Percentiles rank a stretch among this genome's conserved stretches.
These are phyloP conservation scores for Heliconius congener DNA, from an alignment of 1,140 invertebrate species.

Conservation along the genomic window DNA sequence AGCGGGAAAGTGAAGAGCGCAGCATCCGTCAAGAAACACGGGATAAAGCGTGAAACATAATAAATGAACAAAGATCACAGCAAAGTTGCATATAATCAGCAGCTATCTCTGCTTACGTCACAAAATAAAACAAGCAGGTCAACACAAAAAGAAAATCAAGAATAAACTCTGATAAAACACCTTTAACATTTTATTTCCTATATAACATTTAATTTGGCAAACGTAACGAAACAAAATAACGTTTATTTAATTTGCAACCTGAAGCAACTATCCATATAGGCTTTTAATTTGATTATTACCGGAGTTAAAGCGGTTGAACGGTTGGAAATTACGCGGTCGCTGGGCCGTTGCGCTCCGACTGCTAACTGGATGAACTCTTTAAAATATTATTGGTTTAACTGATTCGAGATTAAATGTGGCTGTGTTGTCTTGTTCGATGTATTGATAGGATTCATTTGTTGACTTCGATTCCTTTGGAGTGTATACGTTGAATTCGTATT, in stretches of 20 bases:
- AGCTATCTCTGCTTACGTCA: no score
- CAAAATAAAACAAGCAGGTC: no score
- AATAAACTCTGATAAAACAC: not conserved
- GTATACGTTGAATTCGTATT: no score
- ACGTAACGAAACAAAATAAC: not conserved
- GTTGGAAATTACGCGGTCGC: slow-evolving; percentile 25
- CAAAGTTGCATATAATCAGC: no score
- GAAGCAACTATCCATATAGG: slow-evolving; percentile 25
- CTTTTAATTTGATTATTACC: slow-evolving; percentile 31
- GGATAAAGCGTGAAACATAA: no score
- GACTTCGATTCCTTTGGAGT: no score
- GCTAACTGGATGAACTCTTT: slow-evolving; percentile 29
- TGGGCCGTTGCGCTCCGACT: slow-evolving; percentile 18
- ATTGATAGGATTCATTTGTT: no score
- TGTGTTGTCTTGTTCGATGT: not conserved
- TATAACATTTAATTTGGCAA: not conserved
- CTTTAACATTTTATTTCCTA: not conserved
- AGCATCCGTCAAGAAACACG: no score
- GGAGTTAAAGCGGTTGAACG: slow-evolving; percentile 28
- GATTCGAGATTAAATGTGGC: slow-evolving; percentile 10
- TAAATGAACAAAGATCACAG: no score
- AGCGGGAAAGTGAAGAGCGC: no score
- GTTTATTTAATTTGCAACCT: slow-evolving; percentile 20
- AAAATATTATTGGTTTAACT: slow-evolving; percentile 26
- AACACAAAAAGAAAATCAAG: not conserved